Evolutionary conservation across 1,140 invertebrate species (phyloP), one percentile per base, ranked within the genome.

Genomic region (Euglossa dilemma): DNA sequence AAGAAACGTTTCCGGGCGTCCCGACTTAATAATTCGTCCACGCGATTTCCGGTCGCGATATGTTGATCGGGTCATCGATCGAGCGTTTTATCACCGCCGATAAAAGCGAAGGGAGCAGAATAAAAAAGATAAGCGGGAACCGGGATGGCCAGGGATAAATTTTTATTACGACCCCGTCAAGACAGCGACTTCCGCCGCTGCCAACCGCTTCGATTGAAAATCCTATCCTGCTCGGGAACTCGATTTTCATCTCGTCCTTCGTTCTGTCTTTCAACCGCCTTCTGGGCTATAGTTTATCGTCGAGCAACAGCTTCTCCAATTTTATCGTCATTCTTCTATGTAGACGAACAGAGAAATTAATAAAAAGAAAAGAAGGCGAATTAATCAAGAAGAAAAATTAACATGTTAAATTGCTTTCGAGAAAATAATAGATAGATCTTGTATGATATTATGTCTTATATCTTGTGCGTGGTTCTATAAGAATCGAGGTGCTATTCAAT

Each of bases 41-140:
- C 9, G 52, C 45, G 69, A 61, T 72, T 72, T 80, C 57, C 11
- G 28, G 47, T 43, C 69, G 45, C 36, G 69, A 80, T 80, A 80
- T 59, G 69, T 73, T 72, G 70, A 80, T 73, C 78, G 78, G 70
- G 45, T 45, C 47, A 80, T 80, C 69, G 78, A 80, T 80, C 70
- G 69, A 50, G 25, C 57, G 69, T 80, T 80, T 80, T 80, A 80
- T 80, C 78, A 28, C 9, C 20, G 28, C 11, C 50, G 66, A 80
- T 80, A 80, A 73, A 63, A 73, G 23, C 25, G 69, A 45, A 45
- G 78, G 57, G 28, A 45, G 54, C 12, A 23, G 23, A 54, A 80
- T 73, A 72, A 80, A 80, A 63, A 64, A 61, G 75, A 67, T 45
- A 67, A 52, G 70, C 69, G 47, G 54, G 57, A 47, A 47, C 43